Conservation (phyloP, 2,888 invertebrate genomes). For the Carterocephalus palaemon region DNA sequence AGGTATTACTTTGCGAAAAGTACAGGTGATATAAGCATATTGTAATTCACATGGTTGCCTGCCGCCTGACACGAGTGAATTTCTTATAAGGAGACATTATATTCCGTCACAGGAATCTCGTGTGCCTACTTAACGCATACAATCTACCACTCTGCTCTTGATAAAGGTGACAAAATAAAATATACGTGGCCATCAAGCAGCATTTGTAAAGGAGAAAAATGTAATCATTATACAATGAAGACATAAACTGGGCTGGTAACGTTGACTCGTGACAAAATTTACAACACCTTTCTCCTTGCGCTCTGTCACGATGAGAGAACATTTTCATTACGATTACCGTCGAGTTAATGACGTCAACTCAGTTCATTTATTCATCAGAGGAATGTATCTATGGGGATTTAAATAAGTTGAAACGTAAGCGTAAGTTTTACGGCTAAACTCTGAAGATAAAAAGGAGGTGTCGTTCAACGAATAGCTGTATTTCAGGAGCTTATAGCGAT, state of each 20-base stretch:
- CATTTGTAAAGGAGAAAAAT: no score
- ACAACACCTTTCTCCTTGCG: slow-evolving; percentile 48
- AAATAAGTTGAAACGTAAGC: slow-evolving; percentile 55
- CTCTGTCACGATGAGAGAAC: slow-evolving; percentile 48
- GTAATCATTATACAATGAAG: slow-evolving; percentile 41
- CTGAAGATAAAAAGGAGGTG: slow-evolving; percentile 41
- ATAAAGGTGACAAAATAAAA: no score
- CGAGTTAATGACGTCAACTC: slow-evolving; percentile 63
- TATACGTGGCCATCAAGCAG: no score
- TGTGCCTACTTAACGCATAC: background rate
- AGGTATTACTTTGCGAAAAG: slow-evolving; percentile 40
- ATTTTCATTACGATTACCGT: slow-evolving; percentile 65
- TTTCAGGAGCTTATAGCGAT: slow-evolving; percentile 60
- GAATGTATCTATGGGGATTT: slow-evolving; percentile 61
- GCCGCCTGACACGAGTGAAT: slow-evolving; percentile 63
- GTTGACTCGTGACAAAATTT: slow-evolving; percentile 54
- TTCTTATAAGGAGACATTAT: slow-evolving; percentile 60
- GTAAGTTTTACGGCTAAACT: slow-evolving; percentile 44
- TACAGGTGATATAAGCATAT: no score
- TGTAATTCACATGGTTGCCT: slow-evolving; percentile 64
- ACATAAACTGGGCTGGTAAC: slow-evolving; percentile 42
- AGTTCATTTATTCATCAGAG: slow-evolving; percentile 40
- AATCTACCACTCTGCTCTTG: background rate
- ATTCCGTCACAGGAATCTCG: slow-evolving; percentile 59
- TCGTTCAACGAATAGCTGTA: slow-evolving; percentile 56